Base-by-base conservation (phyloP, 2,888 invertebrate genomes). In the Ophraella communa region DNA sequence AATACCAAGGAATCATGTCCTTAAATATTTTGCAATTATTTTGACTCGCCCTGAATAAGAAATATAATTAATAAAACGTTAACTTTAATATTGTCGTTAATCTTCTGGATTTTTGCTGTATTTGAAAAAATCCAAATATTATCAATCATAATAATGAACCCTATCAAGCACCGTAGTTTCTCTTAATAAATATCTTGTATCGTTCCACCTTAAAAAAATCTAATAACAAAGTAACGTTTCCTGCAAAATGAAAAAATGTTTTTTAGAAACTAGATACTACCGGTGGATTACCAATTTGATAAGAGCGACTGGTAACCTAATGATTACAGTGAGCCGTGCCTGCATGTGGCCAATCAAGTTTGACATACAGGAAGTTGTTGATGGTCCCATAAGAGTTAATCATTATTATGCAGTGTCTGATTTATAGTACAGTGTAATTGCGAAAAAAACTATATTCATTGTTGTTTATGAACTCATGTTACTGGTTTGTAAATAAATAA, bases 321-420 rank as follows among this genome's bases (percentile, higher is more conserved):
- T 4, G 18, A 44, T 17, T 20, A 20, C 10, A 20, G 18, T 39
- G 54, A 54, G 45, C 53, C 42, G 20, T 52, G 51, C 51, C 60
- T 55, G 49, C 65, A 68, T 59, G 59, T 68, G 66, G 66, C 63
- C 66, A 45, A 61, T 61, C 60, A 33, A 53, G 35, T 49, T 45
- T 21, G 27, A 53, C 68, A 61, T 66, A 11, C 68, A 66, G 68
- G 66, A 65, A 51, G 60, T 58, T 56, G 64, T 64, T 35, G 60
- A 27, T 55, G 64, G 60, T 64, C 60, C 60, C 64, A 64, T 49
- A 60, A 55, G 60, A 60, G 42, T 44, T 51, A 49, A 54, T 59
- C 51, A 18, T 55, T 44, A 44, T 20, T 3, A 44, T 20, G 44
- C 64, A 64, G 53, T 61, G 53, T 33, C 45, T 44, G 18, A 18